Conservation (phyloP, 1,140 invertebrate genomes). For the Zaprionus inermis region DNA sequence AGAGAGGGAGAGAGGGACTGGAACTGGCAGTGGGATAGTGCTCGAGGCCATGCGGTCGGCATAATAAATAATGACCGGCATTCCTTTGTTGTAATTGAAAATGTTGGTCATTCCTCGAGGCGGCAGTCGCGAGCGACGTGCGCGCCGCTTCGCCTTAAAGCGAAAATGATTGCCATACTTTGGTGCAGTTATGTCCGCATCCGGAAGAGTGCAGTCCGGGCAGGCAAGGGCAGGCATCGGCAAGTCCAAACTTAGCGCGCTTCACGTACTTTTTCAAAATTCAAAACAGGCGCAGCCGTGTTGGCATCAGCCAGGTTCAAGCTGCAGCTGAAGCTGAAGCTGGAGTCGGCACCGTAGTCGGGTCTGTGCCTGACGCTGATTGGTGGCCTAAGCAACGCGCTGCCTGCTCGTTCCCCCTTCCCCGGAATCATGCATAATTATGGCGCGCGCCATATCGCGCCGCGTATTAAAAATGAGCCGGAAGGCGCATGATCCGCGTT, state of each 20-base stretch:
- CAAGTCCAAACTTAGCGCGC: conserved; percentile 19
- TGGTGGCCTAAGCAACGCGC: conserved; percentile 71
- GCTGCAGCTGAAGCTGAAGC: too few species aligned
- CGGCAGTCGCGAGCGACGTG: conserved; percentile 28
- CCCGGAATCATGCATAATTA: conserved; percentile 77
- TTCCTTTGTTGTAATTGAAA: conserved; percentile 83
- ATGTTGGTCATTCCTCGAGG: conserved; percentile 76
- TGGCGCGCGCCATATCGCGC: conserved; percentile 64
- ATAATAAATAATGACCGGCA: conserved; percentile 83
- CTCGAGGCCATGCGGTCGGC: conserved; percentile 80
- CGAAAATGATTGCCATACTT: conserved; percentile 82
- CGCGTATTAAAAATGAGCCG: conserved; percentile 77
- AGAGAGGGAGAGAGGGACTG: background rate
- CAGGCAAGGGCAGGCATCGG: background rate
- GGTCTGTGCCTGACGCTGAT: too few species aligned
- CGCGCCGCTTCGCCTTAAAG: conserved; percentile 77
- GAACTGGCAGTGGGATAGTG: too few species aligned
- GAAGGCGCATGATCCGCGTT: conserved; percentile 58
- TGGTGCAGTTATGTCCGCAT: conserved; percentile 66
- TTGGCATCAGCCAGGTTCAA: conserved; percentile 67
- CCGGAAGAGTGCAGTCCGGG: conserved; percentile 20
- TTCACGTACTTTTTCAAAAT: conserved; percentile 82
- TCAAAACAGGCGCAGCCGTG: conserved; percentile 75
- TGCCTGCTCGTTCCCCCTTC: background rate
- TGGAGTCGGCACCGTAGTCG: too few species aligned